A percentile compares a stretch with the other conserved stretches of the same genome.
Evolutionary conservation across 2,797 vertebrate species (phyloP).

Genomic region (Hoplostethus mediterraneus): DNA sequence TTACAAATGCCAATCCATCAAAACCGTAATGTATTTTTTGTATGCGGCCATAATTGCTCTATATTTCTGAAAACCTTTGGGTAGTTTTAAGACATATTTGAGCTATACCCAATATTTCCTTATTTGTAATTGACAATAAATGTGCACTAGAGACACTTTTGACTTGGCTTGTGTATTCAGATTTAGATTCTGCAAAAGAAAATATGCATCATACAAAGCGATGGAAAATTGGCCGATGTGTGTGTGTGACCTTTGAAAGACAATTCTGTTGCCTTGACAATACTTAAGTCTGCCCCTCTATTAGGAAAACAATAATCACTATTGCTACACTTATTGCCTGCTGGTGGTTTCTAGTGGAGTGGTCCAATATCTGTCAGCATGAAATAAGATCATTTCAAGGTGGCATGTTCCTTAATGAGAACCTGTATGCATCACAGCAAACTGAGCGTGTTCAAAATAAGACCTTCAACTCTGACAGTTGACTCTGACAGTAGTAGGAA

Average conservation of each 20-base stretch:
- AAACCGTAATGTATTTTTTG: conserved; percentile 53
- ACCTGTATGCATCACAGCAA: background rate
- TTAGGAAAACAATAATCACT: too few relatives aligned
- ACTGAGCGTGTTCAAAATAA: background rate
- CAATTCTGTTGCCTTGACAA: background rate
- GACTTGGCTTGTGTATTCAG: conserved; percentile 22
- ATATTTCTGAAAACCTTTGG: conserved; percentile 35
- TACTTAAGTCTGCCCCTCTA: background rate
- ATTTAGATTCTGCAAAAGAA: conserved; percentile 13
- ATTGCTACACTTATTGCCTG: too few relatives aligned
- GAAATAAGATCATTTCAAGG: background rate
- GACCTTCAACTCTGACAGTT: background rate
- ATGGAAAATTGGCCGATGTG: background rate
- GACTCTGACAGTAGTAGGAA: background rate
- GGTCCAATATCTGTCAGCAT: too few relatives aligned
- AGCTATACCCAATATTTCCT: conserved; percentile 36
- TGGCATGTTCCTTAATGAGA: background rate
- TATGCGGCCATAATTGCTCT: conserved; percentile 49
- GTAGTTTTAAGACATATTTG: conserved; percentile 16
- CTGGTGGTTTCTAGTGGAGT: too few relatives aligned
- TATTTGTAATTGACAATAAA: conserved; percentile 67
- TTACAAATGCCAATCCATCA: conserved; percentile 28
- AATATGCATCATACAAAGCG: background rate
- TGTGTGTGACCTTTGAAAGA: background rate
- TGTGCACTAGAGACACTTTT: conserved; percentile 49